Conservation (phyloP, 2,888 invertebrate species). For the Gastrophysa polygoni region DNA sequence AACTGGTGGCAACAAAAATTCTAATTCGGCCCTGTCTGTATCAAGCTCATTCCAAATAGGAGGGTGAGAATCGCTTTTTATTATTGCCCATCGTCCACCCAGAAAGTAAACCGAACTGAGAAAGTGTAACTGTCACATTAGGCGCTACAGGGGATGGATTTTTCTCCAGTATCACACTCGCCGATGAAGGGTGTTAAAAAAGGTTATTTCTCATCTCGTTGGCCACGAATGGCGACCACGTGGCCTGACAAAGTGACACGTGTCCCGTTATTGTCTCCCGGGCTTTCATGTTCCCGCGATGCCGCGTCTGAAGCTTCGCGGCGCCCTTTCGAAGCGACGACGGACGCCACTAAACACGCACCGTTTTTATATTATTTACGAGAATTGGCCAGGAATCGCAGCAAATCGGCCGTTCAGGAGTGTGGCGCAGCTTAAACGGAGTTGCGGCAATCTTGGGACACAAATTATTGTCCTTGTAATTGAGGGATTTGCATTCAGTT, state of each 20-base stretch:
- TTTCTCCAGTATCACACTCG: constrained; percentile 20
- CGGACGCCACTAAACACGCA: constrained; percentile 28
- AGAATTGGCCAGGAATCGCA: constrained; percentile 59
- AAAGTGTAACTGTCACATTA: background rate
- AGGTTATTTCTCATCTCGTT: constrained; percentile 58
- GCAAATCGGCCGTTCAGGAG: constrained; percentile 54
- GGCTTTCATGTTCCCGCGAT: constrained; percentile 52
- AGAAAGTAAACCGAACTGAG: background rate
- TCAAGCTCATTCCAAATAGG: too few relatives aligned
- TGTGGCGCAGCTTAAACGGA: constrained; percentile 54
- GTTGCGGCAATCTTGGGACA: constrained; percentile 24
- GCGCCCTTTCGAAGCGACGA: constrained; percentile 47
- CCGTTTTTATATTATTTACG: constrained; percentile 57
- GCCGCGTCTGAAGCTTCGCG: constrained; percentile 42
- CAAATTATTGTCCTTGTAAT: constrained; percentile 25
- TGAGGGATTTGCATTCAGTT: constrained; percentile 31
- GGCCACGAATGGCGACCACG: constrained; percentile 54
- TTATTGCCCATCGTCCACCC: background rate
- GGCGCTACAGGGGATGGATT: background rate
- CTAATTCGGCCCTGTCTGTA: too few relatives aligned
- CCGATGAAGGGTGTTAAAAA: constrained; percentile 54
- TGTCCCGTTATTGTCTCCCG: constrained; percentile 50
- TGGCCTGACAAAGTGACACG: constrained; percentile 54
- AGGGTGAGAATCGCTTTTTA: background rate
- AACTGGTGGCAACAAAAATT: too few relatives aligned